Evolutionary conservation across 2,888 invertebrate species (phyloP).

Genomic region (Saturnia japonica): DNA sequence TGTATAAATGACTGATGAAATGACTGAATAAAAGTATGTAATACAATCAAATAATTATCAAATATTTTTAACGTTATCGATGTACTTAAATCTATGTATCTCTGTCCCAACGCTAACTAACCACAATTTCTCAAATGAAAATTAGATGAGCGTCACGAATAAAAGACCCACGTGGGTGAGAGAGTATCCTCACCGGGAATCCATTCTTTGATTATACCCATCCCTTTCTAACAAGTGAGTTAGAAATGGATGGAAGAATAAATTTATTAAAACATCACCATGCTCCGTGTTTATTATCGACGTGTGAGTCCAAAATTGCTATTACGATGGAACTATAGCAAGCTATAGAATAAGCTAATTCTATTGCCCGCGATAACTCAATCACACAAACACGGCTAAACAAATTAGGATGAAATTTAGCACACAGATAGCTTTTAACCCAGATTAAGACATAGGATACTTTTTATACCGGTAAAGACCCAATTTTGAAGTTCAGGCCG

Average conservation of each 20-base stretch:
- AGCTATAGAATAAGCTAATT: slow-evolving; percentile 31
- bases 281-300: slow-evolving; percentile 62
- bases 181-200: slow-evolving; percentile 42
- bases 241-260: slow-evolving; percentile 44
- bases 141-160: slow-evolving; percentile 67
- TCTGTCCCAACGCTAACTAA: slow-evolving; percentile 36
- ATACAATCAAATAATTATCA: too few species aligned
- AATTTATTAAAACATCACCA: slow-evolving; percentile 67
- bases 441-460: too few species aligned
- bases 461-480: too few species aligned
- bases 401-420: too few species aligned
- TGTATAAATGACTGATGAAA: too few species aligned
- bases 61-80: background rate
- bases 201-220: slow-evolving; percentile 35
- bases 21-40: too few species aligned
- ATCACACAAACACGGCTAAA: too few species aligned
- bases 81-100: slow-evolving; percentile 27
- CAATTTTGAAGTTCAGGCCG: too few species aligned
- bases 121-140: slow-evolving; percentile 57
- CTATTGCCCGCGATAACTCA: background rate
- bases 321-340: slow-evolving; percentile 65
- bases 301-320: slow-evolving; percentile 66
- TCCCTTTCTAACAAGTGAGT: slow-evolving; percentile 37
- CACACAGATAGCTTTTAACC: too few species aligned
- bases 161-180: slow-evolving; percentile 44